These are phyloP conservation scores for Conistra vaccinii DNA, from an alignment of 2,888 invertebrate species.

Conservation along the genomic window DNA sequence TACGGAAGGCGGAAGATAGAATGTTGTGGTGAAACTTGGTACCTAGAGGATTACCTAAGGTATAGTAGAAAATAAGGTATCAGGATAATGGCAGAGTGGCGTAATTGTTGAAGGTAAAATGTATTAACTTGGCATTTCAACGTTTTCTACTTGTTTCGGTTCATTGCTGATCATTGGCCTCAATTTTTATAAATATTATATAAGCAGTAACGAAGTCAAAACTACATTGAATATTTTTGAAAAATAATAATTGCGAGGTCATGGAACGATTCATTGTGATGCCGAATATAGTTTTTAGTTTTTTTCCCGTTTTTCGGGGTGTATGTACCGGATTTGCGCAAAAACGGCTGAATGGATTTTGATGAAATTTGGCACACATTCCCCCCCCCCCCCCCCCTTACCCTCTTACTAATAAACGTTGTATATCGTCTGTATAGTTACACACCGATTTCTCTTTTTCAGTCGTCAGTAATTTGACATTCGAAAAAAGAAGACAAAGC, in stretches of 20 bases:
- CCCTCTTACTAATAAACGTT: too few species aligned
- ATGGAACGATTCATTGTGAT: neutral
- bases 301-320: neutral
- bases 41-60: neutral
- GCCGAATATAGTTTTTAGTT: neutral
- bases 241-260: neutral
- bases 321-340: neutral
- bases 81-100: too few species aligned
- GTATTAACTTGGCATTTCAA: neutral
- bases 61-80: too few species aligned
- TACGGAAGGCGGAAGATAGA: neutral
- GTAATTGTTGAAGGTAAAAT: neutral
- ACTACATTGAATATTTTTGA: neutral
- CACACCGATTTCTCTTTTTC: too few species aligned
- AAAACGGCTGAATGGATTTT: neutral
- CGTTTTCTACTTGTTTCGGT: neutral
- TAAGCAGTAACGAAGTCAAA: neutral
- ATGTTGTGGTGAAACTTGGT: slow-evolving; percentile 14
- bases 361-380: neutral
- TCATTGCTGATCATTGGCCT: neutral
- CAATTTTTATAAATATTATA: neutral
- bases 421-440: too few species aligned
- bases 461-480: too few species aligned
- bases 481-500: too few species aligned
- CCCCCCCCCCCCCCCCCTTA: too few species aligned